Conservation (phyloP, 2,113 vertebrate species). For the Astur gentilis region DNA sequence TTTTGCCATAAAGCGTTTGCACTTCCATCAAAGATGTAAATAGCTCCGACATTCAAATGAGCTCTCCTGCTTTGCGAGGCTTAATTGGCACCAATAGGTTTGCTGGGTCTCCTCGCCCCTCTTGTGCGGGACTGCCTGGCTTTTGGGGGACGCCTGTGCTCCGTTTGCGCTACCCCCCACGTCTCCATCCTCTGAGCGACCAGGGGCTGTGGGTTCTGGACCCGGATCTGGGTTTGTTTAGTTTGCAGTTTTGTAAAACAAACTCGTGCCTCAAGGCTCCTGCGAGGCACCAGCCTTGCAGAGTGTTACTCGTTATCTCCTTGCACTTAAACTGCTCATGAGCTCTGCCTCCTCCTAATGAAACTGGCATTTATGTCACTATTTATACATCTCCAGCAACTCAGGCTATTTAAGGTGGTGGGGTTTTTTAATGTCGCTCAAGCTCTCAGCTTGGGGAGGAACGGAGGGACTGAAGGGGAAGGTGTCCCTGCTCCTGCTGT, state of each 20-base stretch:
- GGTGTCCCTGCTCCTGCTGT: background rate
- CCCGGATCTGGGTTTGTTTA: background rate
- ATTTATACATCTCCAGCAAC: background rate
- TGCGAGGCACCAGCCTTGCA: background rate
- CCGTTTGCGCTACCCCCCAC: rapidly evolving
- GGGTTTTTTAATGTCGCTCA: background rate
- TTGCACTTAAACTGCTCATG: background rate
- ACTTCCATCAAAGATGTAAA: conserved; percentile 72
- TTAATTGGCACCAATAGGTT: conserved; percentile 1
- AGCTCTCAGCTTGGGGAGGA: background rate
- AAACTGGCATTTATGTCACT: background rate
- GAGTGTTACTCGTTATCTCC: background rate
- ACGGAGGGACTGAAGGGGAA: background rate
- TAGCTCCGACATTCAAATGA: conserved; percentile 50
- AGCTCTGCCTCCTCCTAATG: background rate
- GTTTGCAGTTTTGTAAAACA: background rate
- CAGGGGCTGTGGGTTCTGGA: background rate
- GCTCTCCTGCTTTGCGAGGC: conserved; percentile 43
- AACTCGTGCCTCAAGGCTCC: background rate
- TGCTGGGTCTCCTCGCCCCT: background rate
- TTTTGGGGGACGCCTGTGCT: background rate
- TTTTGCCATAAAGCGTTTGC: conserved; percentile 63
- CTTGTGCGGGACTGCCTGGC: background rate
- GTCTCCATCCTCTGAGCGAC: background rate
- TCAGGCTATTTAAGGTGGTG: background rate